A percentile compares a stretch with the other conserved stretches of the same genome.
Evolutionary conservation across 2,797 vertebrate species (phyloP).

Genomic region (Emys orbicularis): DNA sequence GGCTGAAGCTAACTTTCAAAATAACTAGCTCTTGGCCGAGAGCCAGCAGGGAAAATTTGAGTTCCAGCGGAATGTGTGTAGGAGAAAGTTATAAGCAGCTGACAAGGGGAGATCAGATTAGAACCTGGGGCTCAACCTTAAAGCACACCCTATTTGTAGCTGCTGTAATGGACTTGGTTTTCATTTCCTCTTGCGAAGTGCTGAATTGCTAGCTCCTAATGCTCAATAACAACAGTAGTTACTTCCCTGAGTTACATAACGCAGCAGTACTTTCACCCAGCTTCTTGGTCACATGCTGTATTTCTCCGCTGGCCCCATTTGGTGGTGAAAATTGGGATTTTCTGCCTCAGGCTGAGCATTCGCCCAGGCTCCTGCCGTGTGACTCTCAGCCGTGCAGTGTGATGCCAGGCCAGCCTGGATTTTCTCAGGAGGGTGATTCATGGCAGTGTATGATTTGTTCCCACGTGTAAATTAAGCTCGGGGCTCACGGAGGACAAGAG

Average conservation of each 20-base stretch:
- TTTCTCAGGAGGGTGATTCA: constrained; percentile 68
- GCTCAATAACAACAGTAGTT: accelerated
- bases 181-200: not conserved
- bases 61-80: constrained; percentile 44
- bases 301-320: not conserved
- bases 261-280: not conserved
- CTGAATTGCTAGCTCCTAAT: not conserved
- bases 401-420: constrained; percentile 60
- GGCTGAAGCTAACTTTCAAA: constrained; percentile 51
- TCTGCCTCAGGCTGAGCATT: constrained; percentile 41
- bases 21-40: constrained; percentile 38
- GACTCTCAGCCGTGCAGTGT: not conserved
- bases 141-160: not conserved
- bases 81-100: constrained; percentile 48
- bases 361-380: constrained; percentile 31
- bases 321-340: constrained; percentile 40
- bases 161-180: not conserved
- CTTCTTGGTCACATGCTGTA: not conserved
- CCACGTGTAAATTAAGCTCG: constrained; percentile 15
- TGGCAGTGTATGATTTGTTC: not conserved
- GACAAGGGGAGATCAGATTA: not conserved
- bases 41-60: constrained; percentile 50
- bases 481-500: constrained; percentile 32
- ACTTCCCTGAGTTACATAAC: not conserved
- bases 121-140: not conserved